These are phyloP conservation scores for Collichthys lucidus DNA, from an alignment of 2,113 vertebrate species.

Conservation along the genomic window DNA sequence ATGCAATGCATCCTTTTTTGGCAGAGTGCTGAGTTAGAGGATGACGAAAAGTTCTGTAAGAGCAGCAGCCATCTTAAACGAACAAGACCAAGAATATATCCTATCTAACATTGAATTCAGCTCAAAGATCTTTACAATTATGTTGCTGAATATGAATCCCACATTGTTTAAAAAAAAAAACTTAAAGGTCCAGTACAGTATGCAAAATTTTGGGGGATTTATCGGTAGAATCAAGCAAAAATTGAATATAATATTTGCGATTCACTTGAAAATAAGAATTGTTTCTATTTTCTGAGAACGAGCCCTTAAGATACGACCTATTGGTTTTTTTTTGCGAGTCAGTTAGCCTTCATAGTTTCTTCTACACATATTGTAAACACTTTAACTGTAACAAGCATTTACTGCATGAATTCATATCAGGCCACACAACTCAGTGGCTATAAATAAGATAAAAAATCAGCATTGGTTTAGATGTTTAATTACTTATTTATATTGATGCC, in stretches of 20 bases:
- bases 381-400: conserved; percentile 1
- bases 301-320: no score
- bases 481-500: not conserved
- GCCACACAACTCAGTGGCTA: not conserved
- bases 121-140: not conserved
- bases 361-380: not conserved
- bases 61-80: conserved; percentile 37
- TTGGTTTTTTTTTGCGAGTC: no score
- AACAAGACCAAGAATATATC: conserved; percentile 30
- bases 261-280: no score
- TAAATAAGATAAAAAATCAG: not conserved
- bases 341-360: no score
- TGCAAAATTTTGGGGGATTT: no score
- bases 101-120: conserved; percentile 20
- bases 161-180: not conserved
- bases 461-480: not conserved
- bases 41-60: conserved; percentile 65
- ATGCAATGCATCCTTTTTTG: conserved; percentile 33
- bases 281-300: no score
- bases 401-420: not conserved
- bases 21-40: conserved; percentile 46
- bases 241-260: no score
- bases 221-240: no score
- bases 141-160: conserved; percentile 5
- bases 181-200: no score